Evolutionary conservation across 2,797 vertebrate genomes (phyloP), one percentile per base, ranked within the genome.

Genomic region (Sciurus vulgaris): DNA sequence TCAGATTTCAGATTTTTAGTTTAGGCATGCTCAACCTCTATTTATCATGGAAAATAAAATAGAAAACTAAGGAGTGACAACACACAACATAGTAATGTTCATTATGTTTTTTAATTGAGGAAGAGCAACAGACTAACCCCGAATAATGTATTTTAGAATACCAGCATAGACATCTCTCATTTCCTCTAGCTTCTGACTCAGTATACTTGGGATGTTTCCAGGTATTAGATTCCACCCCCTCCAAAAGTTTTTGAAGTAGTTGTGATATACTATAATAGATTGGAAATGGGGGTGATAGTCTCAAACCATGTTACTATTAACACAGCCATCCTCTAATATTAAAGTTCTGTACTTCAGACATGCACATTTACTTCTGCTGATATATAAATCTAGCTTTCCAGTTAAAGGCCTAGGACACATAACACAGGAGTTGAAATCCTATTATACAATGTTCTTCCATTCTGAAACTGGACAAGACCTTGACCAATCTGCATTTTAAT

Each of bases 21-120:
- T 38, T 84, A 33, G 17, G 3, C 59, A 59, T 65, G 24, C 10
- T 56, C 59, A 59, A 35, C 30, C 38, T 59, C 33, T 76, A 61
- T 86, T 96, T 84, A 56, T 79, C 4, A 7, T 91, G 49, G 7
- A 38, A 88, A 86, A 69, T 93, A 35, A 86, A 95, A 69, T 76
- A 88, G 51, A 86, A 93, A 77, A 89, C 13, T 77, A 41, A 41
- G 17, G 41, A 88, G 18, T 86, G 13, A 74, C 91, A 89, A 51
- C 65, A 93, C n/a, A 89, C 33, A 73, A 61, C 88, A 63, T 10
- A 67, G 26, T 72, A 73, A 22, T 61, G 8, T 56, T 90, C 93
- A 91, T 85, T 82, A 72, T 85, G 73, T 13, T 41, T 89, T 33
- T 88, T 93, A 70, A 67, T 44, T 84, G 41, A 77, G 22, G 11